Evolutionary conservation across 2,113 vertebrate species (phyloP).

Genomic region (Axis porcinus): DNA sequence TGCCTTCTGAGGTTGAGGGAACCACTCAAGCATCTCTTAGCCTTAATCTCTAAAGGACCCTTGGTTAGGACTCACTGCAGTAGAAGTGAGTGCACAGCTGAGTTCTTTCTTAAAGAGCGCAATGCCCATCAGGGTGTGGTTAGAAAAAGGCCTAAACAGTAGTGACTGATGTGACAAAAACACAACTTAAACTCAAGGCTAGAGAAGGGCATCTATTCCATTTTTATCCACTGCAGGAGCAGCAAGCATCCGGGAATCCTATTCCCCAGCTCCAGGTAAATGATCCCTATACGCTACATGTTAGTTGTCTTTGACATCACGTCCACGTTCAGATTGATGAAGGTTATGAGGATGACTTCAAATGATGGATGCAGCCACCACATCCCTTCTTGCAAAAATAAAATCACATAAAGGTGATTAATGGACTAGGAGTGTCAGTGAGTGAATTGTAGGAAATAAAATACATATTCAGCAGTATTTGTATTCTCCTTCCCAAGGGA

Average conservation of each 20-base stretch:
- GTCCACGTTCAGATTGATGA: not conserved
- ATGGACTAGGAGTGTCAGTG: not conserved
- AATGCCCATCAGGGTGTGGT: too few relatives aligned
- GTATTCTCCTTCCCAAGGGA: not conserved
- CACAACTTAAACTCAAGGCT: not conserved
- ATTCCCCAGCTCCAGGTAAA: not conserved
- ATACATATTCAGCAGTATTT: not conserved
- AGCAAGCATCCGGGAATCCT: fast-evolving
- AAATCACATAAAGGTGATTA: not conserved
- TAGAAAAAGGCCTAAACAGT: not conserved
- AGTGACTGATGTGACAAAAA: not conserved
- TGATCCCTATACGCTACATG: fast-evolving
- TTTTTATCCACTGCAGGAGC: too few relatives aligned
- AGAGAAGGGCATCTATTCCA: not conserved
- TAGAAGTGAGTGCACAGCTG: not conserved
- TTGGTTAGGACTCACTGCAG: not conserved
- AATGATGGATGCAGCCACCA: not conserved
- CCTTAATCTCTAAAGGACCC: not conserved
- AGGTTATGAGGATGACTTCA: not conserved
- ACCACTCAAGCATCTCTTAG: not conserved
- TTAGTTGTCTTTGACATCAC: not conserved
- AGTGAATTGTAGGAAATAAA: not conserved
- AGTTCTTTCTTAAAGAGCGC: not conserved
- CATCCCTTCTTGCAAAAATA: not conserved
- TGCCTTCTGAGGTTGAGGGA: not conserved